Percentiles rank a stretch among this genome's conserved stretches.
Conservation (phyloP, 2,797 vertebrate genomes). For the Acrossocheilus wenchowensis region DNA sequence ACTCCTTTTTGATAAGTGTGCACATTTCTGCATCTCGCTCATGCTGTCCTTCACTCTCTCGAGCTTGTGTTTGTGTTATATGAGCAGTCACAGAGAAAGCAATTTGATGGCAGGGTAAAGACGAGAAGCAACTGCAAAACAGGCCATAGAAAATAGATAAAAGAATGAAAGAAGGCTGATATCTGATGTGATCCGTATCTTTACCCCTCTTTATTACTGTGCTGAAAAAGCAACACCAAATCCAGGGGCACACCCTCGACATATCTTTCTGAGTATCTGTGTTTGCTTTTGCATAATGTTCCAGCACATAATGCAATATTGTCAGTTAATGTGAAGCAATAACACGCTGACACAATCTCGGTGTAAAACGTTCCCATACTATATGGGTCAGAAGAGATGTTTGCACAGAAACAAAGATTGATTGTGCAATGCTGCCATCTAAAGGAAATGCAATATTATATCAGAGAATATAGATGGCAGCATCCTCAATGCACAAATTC, state of each 20-base stretch:
- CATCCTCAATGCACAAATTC: neutral
- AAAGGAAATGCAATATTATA: slow-evolving; percentile 17
- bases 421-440: slow-evolving; percentile 54
- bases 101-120: neutral
- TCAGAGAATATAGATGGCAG: neutral
- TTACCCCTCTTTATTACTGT: neutral
- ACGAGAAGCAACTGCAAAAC: neutral
- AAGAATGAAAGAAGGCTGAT: neutral
- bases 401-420: neutral
- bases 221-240: neutral
- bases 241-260: neutral
- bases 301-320: neutral
- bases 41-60: neutral
- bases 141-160: neutral
- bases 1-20: neutral
- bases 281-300: neutral
- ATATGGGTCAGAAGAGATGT: neutral
- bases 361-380: neutral
- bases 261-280: neutral
- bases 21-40: neutral
- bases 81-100: neutral
- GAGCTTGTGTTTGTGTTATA: neutral
- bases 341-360: neutral
- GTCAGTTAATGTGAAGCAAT: neutral
- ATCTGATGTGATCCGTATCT: neutral